Evolutionary conservation across 1,140 invertebrate species (phyloP).

Genomic region (Drosophila miranda): DNA sequence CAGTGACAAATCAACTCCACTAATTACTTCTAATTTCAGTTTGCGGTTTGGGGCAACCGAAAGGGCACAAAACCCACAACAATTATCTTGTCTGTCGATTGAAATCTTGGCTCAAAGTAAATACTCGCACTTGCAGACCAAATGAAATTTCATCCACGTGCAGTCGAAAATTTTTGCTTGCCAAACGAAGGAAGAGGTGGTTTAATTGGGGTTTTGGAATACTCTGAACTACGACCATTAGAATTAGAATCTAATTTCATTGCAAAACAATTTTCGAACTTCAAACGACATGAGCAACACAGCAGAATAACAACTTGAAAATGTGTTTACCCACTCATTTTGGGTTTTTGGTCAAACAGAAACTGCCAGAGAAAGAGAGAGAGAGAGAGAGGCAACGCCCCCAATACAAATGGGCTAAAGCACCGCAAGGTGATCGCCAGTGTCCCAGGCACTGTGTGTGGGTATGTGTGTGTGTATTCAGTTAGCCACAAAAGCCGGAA

Average conservation of each 20-base stretch:
- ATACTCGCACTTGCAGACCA: neutral
- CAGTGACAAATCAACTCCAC: slow-evolving; percentile 23
- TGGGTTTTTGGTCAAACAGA: slow-evolving; percentile 26
- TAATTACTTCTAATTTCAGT: slow-evolving; percentile 39
- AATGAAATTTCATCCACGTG: neutral
- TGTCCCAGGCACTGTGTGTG: slow-evolving; percentile 5
- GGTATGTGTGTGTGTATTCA: slow-evolving; percentile 32
- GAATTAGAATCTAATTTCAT: slow-evolving; percentile 74
- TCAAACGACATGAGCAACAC: slow-evolving; percentile 47
- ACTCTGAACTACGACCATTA: slow-evolving; percentile 46
- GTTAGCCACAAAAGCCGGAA: slow-evolving; percentile 69
- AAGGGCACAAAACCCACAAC: neutral
- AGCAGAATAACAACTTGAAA: slow-evolving; percentile 54
- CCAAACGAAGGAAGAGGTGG: neutral
- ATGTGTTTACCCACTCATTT: slow-evolving; percentile 65
- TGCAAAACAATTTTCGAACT: slow-evolving; percentile 73
- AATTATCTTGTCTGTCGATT: slow-evolving; percentile 10
- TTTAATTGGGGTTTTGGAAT: slow-evolving; percentile 25
- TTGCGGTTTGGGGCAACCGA: neutral
- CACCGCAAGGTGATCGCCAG: slow-evolving; percentile 58
- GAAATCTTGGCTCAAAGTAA: neutral
- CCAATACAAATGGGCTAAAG: slow-evolving; percentile 64
- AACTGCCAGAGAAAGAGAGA: neutral
- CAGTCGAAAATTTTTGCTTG: neutral
- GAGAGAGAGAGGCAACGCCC: neutral